A percentile compares a stretch with the other conserved stretches of the same genome.
phyloP scores from a whole-genome alignment of 2,888 invertebrate genomes.

The Parnassius smintheus region DNA sequence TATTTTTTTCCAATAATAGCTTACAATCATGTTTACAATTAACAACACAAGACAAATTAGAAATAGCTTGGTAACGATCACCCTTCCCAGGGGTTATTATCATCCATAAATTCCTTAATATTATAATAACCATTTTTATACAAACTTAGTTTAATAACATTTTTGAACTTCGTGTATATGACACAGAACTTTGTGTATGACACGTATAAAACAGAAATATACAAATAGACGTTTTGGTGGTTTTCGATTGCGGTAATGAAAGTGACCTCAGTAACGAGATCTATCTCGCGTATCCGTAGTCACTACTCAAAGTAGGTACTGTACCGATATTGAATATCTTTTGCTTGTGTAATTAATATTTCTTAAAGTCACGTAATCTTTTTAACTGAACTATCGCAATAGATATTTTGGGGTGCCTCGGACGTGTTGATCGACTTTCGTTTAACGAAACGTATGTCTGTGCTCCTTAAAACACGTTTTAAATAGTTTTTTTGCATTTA shows the following conservation, averaged over 20 bases:
- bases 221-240: not conserved
- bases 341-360: constrained; percentile 7
- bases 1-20: too few relatives aligned
- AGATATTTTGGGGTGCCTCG: not conserved
- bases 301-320: not conserved
- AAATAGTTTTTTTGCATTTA: too few relatives aligned
- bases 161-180: too few relatives aligned
- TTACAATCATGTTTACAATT: too few relatives aligned
- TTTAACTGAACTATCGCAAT: not conserved
- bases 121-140: too few relatives aligned
- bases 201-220: not conserved
- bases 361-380: constrained; percentile 10
- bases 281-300: constrained; percentile 2
- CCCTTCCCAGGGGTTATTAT: too few relatives aligned
- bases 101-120: too few relatives aligned
- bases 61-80: too few relatives aligned
- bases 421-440: constrained; percentile 3
- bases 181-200: not conserved
- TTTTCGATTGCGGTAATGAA: constrained; percentile 14
- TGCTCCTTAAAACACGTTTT: constrained; percentile 5
- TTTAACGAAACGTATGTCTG: constrained; percentile 7
- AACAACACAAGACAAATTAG: too few relatives aligned
- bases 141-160: too few relatives aligned
- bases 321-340: constrained; percentile 9
- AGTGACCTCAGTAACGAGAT: constrained; percentile 8